Evolutionary conservation across 2,888 invertebrate genomes (phyloP), one percentile per base, ranked within the genome.

Genomic region (Phyllotreta cruciferae): DNA sequence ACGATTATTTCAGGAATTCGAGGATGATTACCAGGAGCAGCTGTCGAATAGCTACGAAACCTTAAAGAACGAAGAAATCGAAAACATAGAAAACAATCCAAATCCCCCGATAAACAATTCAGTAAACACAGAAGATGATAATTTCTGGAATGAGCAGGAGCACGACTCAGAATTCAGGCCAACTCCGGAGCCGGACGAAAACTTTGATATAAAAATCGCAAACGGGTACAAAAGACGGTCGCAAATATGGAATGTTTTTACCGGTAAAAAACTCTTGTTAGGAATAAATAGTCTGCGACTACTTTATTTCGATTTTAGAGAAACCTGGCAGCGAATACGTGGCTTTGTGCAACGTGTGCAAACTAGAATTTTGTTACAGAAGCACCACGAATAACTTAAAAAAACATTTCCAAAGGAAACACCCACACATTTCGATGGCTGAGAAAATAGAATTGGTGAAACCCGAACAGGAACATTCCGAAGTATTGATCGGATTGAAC

Each of bases 351-450:
- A 60, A 60, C 24, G 60, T 60, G 10, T 60, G 60, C n/a, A 60
- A 60, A 11, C 60, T 52, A 52, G 60, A 60, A 24, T 60, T 60
- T 42, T 60, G 60, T 34, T 60, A 60, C 41, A 53, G 60, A 53
- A 60, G 60, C 24, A 60, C 60, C 3, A 60, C 60, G 8, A 60
- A 60, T 53, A 60, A 60, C 35, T 42, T 60, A n/a, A 60, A 60
- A 14, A 60, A 60, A 11, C 60, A 60, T 60, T 60, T 60, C 41
- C 42, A 60, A 52, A 42, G 60, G 24, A 60, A 60, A 24, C 60
- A 60, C 14, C 42, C 52, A 6, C 7, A 44, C n/a, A 6, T 52
- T 9, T 14, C 10, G 36, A 35, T 60, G 13, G 52, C 42, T 3
- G 9, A 42, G 1, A 60, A 60, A 47, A 60, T 60, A 37, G 60